Evolutionary conservation across 2,888 invertebrate genomes (phyloP), one percentile per base, ranked within the genome.

Genomic region (Chloromyia formosa): DNA sequence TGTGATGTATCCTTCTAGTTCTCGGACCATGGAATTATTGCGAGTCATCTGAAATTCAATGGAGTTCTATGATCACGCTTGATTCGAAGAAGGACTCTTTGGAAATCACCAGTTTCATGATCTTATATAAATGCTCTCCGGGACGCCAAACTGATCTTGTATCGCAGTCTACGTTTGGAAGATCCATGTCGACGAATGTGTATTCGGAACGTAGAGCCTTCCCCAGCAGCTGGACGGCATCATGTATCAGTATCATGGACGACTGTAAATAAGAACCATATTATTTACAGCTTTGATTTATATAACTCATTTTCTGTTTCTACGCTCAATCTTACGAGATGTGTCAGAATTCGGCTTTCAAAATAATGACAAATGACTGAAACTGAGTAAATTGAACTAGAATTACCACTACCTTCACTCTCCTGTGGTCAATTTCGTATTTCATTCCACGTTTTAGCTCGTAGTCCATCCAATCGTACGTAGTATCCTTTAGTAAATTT

Each of bases 161-260:
- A 72, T 78, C 80, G 80, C 84, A 84, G 77, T 75, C 79, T 10
- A 76, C 75, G 16, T 74, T 74, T 1, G 62, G 56, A 1, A 71
- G 56, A 27, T 74, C 74, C 61, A 75, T 74, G 23, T 75, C 66
- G 5, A 77, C 75, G 1, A 77, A 64, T 56, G 78, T 79, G 77
- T 85, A 84, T 68, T 86, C 79, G 74, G 85, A 84, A 75, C 86
- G 82, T 9, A 77, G 23, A 2, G 88, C 88, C 76, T 86, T 86
- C 20, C 89, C 88, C 81, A 90, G 90, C 78, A 91, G 82, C 75
- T 87, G 86, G 7, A 91, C 87, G 0, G 90, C 89, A 81, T 92
- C 92, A 81, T 90, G 89, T 77, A 90, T 86, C 49, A 91, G 83
- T 0, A 90, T 90, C n/a, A 89, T 87, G 79, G 88, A 88, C 9